A percentile compares a stretch with the other conserved stretches of the same genome.
Evolutionary conservation across 2,113 vertebrate genomes (phyloP).

Genomic region (Arothron firmamentum): DNA sequence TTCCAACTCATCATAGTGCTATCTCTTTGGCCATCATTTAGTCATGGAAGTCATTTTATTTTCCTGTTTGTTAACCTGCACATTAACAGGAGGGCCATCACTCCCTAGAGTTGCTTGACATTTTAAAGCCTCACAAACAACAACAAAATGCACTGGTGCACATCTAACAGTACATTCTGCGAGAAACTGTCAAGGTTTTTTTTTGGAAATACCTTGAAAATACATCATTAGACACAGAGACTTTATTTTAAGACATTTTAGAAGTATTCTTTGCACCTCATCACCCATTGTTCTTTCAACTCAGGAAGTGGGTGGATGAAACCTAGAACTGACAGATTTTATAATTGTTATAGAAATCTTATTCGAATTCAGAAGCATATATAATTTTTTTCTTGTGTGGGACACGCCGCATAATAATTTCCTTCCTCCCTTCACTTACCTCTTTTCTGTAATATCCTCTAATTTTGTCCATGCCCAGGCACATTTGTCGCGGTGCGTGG

Average conservation of each 20-base stretch:
- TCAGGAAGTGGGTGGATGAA: slow-evolving; percentile 53
- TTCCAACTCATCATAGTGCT: slow-evolving; percentile 62
- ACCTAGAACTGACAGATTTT: slow-evolving; percentile 64
- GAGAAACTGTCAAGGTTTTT: slow-evolving; percentile 9
- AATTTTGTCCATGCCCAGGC: slow-evolving; percentile 85
- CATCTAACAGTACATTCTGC: slow-evolving; percentile 7
- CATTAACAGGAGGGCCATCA: slow-evolving; percentile 34
- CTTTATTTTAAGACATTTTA: slow-evolving; percentile 57
- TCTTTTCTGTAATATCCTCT: slow-evolving; percentile 79
- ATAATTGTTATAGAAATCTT: slow-evolving; percentile 68
- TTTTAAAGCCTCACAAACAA: not conserved
- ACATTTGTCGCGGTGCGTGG: slow-evolving; percentile 87
- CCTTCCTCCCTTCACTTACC: slow-evolving; percentile 24
- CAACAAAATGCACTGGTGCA: slow-evolving; percentile 10
- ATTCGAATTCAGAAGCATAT: slow-evolving; percentile 66
- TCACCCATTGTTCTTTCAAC: slow-evolving; percentile 56
- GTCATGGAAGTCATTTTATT: slow-evolving; percentile 62
- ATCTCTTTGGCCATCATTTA: slow-evolving; percentile 60
- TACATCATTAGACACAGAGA: slow-evolving; percentile 29
- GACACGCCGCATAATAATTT: slow-evolving; percentile 61
- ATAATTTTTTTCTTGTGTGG: slow-evolving; percentile 44
- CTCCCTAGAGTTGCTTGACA: slow-evolving; percentile 10
- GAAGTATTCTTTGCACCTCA: slow-evolving; percentile 49
- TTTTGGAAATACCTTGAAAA: slow-evolving; percentile 25
- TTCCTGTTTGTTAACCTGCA: slow-evolving; percentile 61